Base-by-base conservation (phyloP, 2,888 invertebrate genomes). In the Cistogaster globosa region DNA sequence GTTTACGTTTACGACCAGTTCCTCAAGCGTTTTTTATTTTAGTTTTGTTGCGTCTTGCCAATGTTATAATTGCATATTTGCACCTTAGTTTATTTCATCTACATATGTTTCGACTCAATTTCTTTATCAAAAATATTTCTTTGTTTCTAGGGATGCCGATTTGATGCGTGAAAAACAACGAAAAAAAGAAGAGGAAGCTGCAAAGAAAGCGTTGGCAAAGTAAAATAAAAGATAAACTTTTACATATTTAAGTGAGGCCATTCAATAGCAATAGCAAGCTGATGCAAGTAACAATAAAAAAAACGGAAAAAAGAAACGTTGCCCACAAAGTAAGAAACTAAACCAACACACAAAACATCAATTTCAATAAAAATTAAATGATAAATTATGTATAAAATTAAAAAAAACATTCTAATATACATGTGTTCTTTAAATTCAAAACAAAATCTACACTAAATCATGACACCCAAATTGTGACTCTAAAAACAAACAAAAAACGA, bases 81-180 rank as follows among this genome's bases (percentile, higher is more conserved):
- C 4, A 26, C 26, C 26, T 26, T 26, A 26, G 26, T 26, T 26
- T 26, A 26, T 26, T 26, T 26, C 26, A 26, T 4, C n/a, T 48
- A 12, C n/a, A 16, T 45, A 12, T 45, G 12, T 48, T 16, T 71
- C 16, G 18, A 6, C 1, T 69, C 22, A 58, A 26, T n/a, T 42
- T 58, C 45, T 16, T 36, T 48, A 12, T n/a, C n/a, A 48, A 6
- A 48, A 14, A 16, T 20, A n/a, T 57, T 42, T 74, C 20, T 12
- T 69, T 32, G 6, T 62, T 42, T 57, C 63, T 38, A 97, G 97
- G 90, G 97, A 97, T 94, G 97, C 97, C 26, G 97, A 97, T 90
- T 88, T 97, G 90, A 97, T 97, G 96, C 94, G 97, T 90, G 96
- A 97, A 91, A 97, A 97, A 91, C 97, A 97, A 93, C 94, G 94